Percentiles rank a stretch among this genome's conserved stretches.
These are phyloP conservation scores for Ornithorhynchus anatinus DNA, from an alignment of 2,113 vertebrate genomes.

Conservation along the genomic window DNA sequence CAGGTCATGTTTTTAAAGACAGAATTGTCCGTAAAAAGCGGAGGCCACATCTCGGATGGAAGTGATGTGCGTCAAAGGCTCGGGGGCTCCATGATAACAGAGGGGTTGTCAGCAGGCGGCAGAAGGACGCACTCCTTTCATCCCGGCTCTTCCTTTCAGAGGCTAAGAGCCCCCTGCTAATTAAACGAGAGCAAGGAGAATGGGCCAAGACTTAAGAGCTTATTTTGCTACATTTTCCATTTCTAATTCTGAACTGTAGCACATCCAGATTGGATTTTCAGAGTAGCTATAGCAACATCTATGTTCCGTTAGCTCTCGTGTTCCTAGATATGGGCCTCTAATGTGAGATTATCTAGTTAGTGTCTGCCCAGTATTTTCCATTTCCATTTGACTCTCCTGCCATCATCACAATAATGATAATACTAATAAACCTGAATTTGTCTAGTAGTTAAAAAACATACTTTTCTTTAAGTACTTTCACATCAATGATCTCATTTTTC, in stretches of 20 bases:
- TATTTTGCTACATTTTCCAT: slow-evolving; percentile 43
- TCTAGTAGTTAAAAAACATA: no score
- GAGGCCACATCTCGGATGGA: background rate
- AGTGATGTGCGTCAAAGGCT: background rate
- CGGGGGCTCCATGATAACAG: slow-evolving; percentile 8
- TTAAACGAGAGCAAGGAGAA: slow-evolving; percentile 41
- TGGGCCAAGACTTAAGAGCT: background rate
- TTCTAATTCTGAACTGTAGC: slow-evolving; percentile 17
- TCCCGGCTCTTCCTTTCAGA: slow-evolving; percentile 22
- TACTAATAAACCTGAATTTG: no score
- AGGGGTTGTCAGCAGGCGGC: background rate
- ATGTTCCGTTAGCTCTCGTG: slow-evolving; percentile 8
- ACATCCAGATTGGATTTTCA: background rate
- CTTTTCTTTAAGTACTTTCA: no score
- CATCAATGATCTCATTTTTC: no score
- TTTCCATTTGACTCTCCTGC: background rate
- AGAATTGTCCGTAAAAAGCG: slow-evolving; percentile 4
- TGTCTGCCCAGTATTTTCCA: background rate
- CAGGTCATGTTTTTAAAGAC: slow-evolving; percentile 12
- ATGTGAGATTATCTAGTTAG: background rate
- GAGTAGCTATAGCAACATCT: slow-evolving; percentile 41
- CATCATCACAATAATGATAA: no score
- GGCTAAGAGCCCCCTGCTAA: slow-evolving; percentile 22
- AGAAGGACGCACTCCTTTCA: slow-evolving; percentile 16
- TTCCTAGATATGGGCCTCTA: background rate